phyloP scores from a whole-genome alignment of 53 echinoderm and acorn worm genomes.

The Henricia sp. region DNA sequence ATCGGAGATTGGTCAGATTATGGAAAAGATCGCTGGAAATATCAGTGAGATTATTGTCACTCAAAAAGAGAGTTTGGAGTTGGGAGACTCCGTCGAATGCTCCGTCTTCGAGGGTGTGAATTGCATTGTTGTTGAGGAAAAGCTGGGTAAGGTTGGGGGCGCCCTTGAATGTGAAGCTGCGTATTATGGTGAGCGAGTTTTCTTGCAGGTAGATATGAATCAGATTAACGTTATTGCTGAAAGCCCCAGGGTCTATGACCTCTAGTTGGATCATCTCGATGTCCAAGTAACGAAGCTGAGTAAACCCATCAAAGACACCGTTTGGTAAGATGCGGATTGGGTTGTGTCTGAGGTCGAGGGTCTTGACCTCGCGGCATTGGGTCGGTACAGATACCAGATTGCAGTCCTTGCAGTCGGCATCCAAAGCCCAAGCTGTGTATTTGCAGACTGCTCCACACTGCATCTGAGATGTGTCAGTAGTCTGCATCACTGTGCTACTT shows the following conservation, averaged over 20 bases:
- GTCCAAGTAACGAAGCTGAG: conserved; percentile 55
- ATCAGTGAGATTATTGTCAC: conserved; percentile 34
- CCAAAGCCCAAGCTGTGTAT: conserved; percentile 40
- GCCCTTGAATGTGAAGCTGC: conserved; percentile 46
- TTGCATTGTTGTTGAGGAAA: conserved; percentile 64
- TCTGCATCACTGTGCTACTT: not conserved
- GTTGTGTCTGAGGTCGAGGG: conserved; percentile 59
- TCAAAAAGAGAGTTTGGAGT: conserved; percentile 35
- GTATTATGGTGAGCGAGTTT: conserved; percentile 36
- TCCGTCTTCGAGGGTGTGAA: conserved; percentile 14
- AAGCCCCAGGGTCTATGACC: conserved; percentile 25
- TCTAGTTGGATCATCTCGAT: conserved; percentile 42
- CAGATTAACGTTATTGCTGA: conserved; percentile 40
- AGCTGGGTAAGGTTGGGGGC: conserved; percentile 45
- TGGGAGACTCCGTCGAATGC: conserved; percentile 37
- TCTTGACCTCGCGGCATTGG: conserved; percentile 29
- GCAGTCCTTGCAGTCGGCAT: conserved; percentile 50
- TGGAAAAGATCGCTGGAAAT: conserved; percentile 14
- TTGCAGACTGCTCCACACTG: conserved; percentile 28
- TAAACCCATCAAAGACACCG: conserved; percentile 41
- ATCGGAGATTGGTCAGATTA: conserved; percentile 7
- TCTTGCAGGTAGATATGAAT: conserved; percentile 45
- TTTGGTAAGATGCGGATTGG: conserved; percentile 1
- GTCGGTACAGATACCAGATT: conserved; percentile 35
- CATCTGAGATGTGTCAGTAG: not conserved